Evolutionary conservation across 2,888 invertebrate genomes (phyloP).

Genomic region (Oscheius sp.): DNA sequence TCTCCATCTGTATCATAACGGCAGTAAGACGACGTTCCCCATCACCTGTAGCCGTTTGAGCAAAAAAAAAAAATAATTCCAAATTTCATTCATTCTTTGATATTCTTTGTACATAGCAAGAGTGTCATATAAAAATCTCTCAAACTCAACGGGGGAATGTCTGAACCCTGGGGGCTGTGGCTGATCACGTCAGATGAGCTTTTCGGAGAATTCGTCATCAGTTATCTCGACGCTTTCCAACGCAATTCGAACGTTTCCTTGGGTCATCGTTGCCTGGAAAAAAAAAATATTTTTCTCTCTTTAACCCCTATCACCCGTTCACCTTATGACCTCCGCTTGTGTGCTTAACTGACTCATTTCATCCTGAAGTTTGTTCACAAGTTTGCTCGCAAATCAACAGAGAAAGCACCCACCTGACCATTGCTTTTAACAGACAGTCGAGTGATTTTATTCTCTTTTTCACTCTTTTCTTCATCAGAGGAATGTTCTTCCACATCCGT

Average conservation of each 20-base stretch:
- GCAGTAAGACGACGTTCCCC: conserved; percentile 1
- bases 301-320: too few species aligned
- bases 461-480: conserved; percentile 9
- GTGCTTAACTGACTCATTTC: too few species aligned
- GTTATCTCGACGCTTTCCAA: conserved; percentile 19
- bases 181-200: conserved; percentile 18
- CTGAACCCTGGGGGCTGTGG: not conserved
- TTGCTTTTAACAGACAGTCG: conserved; percentile 30
- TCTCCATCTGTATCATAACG: too few species aligned
- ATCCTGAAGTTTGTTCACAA: not conserved
- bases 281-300: too few species aligned
- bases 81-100: conserved; percentile 12
- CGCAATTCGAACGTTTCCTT: conserved; percentile 17
- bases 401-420: conserved; percentile 10
- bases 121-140: conserved; percentile 13
- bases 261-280: conserved; percentile 20
- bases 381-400: not conserved
- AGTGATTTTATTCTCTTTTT: conserved; percentile 27
- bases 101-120: conserved; percentile 23
- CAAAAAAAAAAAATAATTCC: too few species aligned
- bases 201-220: conserved; percentile 29
- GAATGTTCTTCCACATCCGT: conserved; percentile 8
- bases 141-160: too few species aligned
- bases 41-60: conserved; percentile 8
- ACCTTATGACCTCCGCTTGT: too few species aligned